Evolutionary conservation across 2,113 vertebrate species (phyloP), one percentile per base, ranked within the genome.

Genomic region (Miniopterus natalensis): DNA sequence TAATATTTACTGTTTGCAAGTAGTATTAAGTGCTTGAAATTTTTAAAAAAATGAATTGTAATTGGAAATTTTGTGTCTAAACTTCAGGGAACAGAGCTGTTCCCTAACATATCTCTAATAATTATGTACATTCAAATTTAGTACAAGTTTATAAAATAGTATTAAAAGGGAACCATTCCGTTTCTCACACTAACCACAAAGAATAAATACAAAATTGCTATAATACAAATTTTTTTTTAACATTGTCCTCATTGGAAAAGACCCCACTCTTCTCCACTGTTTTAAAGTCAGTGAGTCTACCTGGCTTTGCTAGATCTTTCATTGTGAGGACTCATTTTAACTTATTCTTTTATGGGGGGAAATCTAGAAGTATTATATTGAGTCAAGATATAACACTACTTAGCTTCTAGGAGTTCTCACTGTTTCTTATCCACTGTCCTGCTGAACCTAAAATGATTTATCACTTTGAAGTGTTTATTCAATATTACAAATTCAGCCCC

Each of bases 401-500:
- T 78, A 45, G 84, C 1, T 45, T 73, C 27, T 42, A 88, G 14
- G 18, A 53, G 29, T 6, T 57, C 31, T 75, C 23, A 55, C 0
- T 90, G 71, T 81, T 93, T 88, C 55, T 96, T 61, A 80, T 45
- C 53, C 27, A 88, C n/a, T 95, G 42, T 90, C 49, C 27, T 91
- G 55, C 27, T 92, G 6, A 95, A 74, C 5, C 8, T 57, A 73
- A 92, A 36, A 42, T 61, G 91, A 91, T 63, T 57, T 51, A 86
- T 31, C 27, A 78, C 31, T 27, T 86, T 85, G n/a, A 94, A 81
- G 21, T 68, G 9, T 65, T 81, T 89, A 78, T 71, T 66, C 18
- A 71, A 8, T 31, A 81, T 36, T 68, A 70, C 5, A 93, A 55
- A 47, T 84, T 84, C 49, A 88, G 40, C 25, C 15, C 53, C 27